These are phyloP conservation scores for Elephas maximus DNA, from an alignment of 2,113 vertebrate genomes.

Conservation along the genomic window DNA sequence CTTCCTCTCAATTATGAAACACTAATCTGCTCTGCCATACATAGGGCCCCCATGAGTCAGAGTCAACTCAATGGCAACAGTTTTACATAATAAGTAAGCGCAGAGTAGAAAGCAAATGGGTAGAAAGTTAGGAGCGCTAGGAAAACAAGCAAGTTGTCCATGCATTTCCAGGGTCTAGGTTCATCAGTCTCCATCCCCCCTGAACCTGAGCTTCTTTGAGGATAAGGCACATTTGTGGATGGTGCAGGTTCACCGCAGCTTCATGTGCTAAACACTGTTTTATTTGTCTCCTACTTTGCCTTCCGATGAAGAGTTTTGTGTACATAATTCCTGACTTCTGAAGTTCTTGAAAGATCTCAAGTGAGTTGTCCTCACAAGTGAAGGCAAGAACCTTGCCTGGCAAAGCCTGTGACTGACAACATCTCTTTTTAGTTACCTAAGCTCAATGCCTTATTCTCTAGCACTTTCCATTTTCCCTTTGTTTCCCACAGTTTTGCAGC, in stretches of 20 bases:
- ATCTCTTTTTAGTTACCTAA: conserved; percentile 65
- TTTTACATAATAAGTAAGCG: not conserved
- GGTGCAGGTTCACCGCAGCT: not conserved
- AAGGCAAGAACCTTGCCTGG: conserved; percentile 53
- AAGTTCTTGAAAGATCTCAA: conserved; percentile 60
- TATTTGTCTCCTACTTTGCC: not conserved
- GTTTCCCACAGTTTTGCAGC: conserved; percentile 86
- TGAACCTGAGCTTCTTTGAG: not conserved
- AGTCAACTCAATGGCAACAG: not conserved
- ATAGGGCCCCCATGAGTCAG: not conserved
- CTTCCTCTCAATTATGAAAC: not conserved
- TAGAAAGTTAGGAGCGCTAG: not conserved
- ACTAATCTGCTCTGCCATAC: too few relatives aligned
- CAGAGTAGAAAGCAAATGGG: not conserved
- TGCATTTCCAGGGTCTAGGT: not conserved
- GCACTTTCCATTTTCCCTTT: conserved; percentile 85
- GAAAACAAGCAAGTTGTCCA: not conserved
- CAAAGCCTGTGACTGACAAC: conserved; percentile 64
- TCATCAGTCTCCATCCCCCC: not conserved
- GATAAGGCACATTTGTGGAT: not conserved
- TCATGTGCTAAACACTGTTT: not conserved
- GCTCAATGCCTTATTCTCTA: conserved; percentile 81
- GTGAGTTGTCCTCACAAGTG: conserved; percentile 64
- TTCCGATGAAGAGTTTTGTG: conserved; percentile 56
- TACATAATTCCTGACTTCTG: not conserved